These are phyloP conservation scores for Heliocidaris erythrogramma DNA, from an alignment of 35 echinoderm and acorn worm species.

Conservation along the genomic window DNA sequence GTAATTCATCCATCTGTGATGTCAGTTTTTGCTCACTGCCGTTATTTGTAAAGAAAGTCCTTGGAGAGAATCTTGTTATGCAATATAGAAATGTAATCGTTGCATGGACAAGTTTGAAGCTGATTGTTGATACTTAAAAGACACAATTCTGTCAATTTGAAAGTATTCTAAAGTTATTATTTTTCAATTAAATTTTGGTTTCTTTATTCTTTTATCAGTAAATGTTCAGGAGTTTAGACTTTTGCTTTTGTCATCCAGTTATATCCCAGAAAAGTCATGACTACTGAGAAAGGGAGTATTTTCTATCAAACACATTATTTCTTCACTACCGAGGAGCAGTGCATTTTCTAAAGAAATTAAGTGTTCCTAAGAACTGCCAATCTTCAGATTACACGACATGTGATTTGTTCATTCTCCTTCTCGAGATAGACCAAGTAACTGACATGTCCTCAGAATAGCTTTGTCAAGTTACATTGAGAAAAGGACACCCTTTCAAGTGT, in stretches of 20 bases:
- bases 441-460: not conserved
- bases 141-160: no score
- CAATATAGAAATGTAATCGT: not conserved
- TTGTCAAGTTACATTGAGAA: not conserved
- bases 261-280: not conserved
- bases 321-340: not conserved
- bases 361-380: not conserved
- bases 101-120: not conserved
- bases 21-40: not conserved
- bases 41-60: not conserved
- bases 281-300: not conserved
- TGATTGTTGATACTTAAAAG: not conserved
- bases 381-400: not conserved
- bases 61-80: not conserved
- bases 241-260: not conserved
- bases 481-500: conserved; percentile 1
- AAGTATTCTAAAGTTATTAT: not conserved
- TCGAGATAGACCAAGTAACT: not conserved
- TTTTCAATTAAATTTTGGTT: no score
- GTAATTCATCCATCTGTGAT: conserved; percentile 1
- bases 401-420: not conserved
- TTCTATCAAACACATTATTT: not conserved
- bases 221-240: no score
- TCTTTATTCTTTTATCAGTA: no score
- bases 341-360: not conserved